A percentile compares a stretch with the other conserved stretches of the same genome.
These are phyloP conservation scores for Haemorhous mexicanus DNA, from an alignment of 2,113 vertebrate species.

Conservation along the genomic window DNA sequence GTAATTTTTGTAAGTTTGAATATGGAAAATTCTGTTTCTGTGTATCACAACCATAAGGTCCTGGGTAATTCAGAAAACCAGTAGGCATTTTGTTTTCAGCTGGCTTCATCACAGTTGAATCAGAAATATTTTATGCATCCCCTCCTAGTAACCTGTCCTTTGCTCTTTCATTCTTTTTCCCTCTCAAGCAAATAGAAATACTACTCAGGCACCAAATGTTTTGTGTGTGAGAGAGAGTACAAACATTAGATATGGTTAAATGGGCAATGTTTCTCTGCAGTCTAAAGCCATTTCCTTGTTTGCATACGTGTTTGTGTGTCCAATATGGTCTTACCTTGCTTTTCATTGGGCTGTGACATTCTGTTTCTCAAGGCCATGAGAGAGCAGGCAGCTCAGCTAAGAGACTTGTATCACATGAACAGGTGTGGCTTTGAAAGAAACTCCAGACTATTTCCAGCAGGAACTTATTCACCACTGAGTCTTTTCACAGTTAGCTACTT, in stretches of 20 bases:
- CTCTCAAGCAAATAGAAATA: background rate
- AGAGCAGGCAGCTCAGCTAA: background rate
- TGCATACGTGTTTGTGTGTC: background rate
- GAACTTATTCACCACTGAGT: background rate
- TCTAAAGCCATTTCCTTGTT: background rate
- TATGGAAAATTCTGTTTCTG: background rate
- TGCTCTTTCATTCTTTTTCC: background rate
- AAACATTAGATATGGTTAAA: background rate
- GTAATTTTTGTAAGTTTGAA: background rate
- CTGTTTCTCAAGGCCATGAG: background rate
- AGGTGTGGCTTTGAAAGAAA: constrained; percentile 28
- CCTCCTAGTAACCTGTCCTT: background rate
- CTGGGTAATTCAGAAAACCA: background rate
- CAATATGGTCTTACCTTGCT: background rate
- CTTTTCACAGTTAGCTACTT: background rate
- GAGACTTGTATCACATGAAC: background rate
- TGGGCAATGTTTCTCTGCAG: background rate
- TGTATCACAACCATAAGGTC: background rate
- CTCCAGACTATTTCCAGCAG: background rate
- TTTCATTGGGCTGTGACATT: background rate
- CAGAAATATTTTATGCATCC: background rate
- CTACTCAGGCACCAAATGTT: background rate
- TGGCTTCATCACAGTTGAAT: background rate
- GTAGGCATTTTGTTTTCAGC: background rate
- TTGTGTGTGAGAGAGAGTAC: background rate